phyloP scores from a whole-genome alignment of 2,797 vertebrate species.

The Falco cherrug region DNA sequence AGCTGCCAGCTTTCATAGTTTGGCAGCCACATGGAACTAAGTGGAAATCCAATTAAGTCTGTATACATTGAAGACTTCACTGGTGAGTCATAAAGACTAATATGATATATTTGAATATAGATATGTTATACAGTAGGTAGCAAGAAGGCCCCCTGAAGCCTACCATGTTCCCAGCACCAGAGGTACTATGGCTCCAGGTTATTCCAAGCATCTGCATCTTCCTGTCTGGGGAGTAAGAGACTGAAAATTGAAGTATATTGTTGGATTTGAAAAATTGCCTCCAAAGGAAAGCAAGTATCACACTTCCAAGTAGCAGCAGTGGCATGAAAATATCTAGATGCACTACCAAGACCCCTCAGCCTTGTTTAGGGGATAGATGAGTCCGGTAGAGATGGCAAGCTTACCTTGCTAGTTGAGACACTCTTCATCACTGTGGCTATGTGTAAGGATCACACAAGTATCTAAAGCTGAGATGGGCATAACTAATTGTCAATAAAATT shows the following conservation, averaged over 20 bases:
- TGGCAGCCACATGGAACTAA: neutral
- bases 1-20: neutral
- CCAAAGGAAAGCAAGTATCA: neutral
- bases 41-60: neutral
- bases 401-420: neutral
- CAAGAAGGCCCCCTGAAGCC: neutral
- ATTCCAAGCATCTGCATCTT: neutral
- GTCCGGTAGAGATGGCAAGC: neutral
- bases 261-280: neutral
- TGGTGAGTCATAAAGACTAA: neutral
- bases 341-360: neutral
- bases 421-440: neutral
- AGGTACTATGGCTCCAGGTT: neutral
- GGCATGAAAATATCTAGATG: neutral
- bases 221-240: neutral
- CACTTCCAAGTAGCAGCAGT: neutral
- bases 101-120: neutral
- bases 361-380: neutral
- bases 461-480: neutral
- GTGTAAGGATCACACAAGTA: neutral
- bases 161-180: neutral
- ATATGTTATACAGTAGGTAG: neutral
- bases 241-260: neutral
- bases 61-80: neutral
- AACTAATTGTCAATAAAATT: neutral